phyloP scores from a whole-genome alignment of 1,140 invertebrate genomes.

The Mya arenaria region DNA sequence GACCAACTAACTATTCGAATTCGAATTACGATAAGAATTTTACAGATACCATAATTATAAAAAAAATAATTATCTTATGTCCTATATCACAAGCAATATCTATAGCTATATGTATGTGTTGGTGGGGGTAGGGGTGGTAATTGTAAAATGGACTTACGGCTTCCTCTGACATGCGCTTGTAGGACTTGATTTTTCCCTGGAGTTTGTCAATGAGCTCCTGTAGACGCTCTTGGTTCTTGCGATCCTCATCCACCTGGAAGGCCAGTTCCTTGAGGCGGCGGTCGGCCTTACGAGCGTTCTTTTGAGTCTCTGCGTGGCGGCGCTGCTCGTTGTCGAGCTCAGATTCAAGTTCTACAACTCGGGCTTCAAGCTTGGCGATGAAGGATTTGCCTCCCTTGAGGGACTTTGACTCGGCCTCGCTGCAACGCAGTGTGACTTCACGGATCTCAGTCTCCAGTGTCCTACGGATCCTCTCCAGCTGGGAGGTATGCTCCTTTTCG shows the following conservation, averaged over 20 bases:
- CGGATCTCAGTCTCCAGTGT: constrained; percentile 98
- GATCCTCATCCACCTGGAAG: constrained; percentile 95
- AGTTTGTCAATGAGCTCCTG: constrained; percentile 99
- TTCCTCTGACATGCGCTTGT: constrained; percentile 99
- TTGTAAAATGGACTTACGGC: constrained; percentile 84
- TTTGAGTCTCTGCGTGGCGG: constrained; percentile 90
- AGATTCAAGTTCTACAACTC: constrained; percentile 92
- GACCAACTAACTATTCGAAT: too few species aligned
- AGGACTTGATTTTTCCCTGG: constrained; percentile 99
- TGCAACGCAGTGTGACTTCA: constrained; percentile 96
- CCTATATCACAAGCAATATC: too few species aligned
- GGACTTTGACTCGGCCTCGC: constrained; percentile 97
- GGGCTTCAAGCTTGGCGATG: constrained; percentile 84
- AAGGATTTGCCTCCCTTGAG: constrained; percentile 97
- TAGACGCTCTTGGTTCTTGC: constrained; percentile 98
- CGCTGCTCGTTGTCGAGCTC: constrained; percentile 99
- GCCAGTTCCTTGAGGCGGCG: constrained; percentile 86
- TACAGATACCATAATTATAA: too few species aligned
- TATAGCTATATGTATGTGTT: too few species aligned
- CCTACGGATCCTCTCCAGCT: constrained; percentile 99
- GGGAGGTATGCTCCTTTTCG: constrained; percentile 99
- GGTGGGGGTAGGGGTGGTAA: too few species aligned
- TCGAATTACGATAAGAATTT: too few species aligned
- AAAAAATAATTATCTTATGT: too few species aligned
- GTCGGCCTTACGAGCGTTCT: constrained; percentile 90